Evolutionary conservation across 2,113 vertebrate species (phyloP).

Genomic region (Oophaga pumilio): DNA sequence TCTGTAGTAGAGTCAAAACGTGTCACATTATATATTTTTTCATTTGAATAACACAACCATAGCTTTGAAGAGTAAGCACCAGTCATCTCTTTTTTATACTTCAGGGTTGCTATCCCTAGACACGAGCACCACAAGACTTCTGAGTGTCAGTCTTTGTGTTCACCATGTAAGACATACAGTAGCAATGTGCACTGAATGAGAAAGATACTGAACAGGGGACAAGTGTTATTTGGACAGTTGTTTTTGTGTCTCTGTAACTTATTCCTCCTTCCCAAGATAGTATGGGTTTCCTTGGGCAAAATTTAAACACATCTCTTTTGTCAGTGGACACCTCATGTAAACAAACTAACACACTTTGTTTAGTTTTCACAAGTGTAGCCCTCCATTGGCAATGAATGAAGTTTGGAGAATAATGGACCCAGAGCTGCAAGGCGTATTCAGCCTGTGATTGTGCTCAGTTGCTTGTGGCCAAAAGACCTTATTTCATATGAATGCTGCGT

Average conservation of each 20-base stretch:
- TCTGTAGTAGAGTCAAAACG: too few species aligned
- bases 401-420: background rate
- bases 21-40: too few species aligned
- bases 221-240: background rate
- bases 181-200: background rate
- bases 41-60: too few species aligned
- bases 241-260: background rate
- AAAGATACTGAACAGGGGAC: background rate
- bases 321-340: background rate
- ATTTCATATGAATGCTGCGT: background rate
- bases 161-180: background rate
- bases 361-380: background rate
- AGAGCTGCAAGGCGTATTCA: constrained; percentile 2
- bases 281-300: background rate
- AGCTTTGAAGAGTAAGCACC: too few species aligned
- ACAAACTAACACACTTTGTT: background rate
- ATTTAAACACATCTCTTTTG: constrained; percentile 15
- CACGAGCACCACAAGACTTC: too few species aligned
- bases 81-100: too few species aligned
- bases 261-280: background rate
- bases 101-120: too few species aligned
- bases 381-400: background rate
- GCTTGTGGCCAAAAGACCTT: background rate
- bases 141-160: too few species aligned
- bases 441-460: background rate